phyloP scores from a whole-genome alignment of 2,797 vertebrate species.

The Arvicola amphibius region DNA sequence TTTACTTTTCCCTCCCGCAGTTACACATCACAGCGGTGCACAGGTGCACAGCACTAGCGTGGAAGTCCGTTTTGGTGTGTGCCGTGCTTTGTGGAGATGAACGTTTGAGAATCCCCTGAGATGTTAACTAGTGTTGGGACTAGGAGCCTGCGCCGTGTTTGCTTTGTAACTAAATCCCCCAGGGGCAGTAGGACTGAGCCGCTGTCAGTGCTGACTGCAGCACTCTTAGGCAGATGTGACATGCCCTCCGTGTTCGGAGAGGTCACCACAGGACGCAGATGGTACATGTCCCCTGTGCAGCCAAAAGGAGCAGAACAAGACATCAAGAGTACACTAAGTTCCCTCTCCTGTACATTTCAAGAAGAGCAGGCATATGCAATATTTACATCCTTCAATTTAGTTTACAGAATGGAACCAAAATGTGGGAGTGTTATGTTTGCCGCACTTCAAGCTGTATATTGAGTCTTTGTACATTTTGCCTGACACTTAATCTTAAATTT shows the following conservation, averaged over 20 bases:
- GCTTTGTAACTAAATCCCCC: constrained; percentile 82
- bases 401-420: constrained; percentile 99
- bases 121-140: constrained; percentile 83
- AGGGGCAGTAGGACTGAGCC: constrained; percentile 89
- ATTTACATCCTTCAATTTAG: constrained; percentile 96
- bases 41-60: constrained; percentile 68
- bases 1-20: constrained; percentile 85
- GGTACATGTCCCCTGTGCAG: constrained; percentile 89
- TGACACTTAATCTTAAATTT: constrained; percentile 92
- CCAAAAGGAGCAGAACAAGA: constrained; percentile 84
- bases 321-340: constrained; percentile 87
- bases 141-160: constrained; percentile 84
- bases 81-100: constrained; percentile 84
- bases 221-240: not conserved
- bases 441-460: constrained; percentile 91
- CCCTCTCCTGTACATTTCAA: constrained; percentile 95
- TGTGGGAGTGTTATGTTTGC: constrained; percentile 97
- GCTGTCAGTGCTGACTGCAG: constrained; percentile 82
- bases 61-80: constrained; percentile 80
- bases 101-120: constrained; percentile 80
- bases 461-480: constrained; percentile 95
- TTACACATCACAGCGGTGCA: constrained; percentile 76
- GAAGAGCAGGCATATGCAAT: constrained; percentile 97
- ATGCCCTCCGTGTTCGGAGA: not conserved
- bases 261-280: constrained; percentile 60